A percentile compares a stretch with the other conserved stretches of the same genome.
Evolutionary conservation across 2,113 vertebrate species (phyloP).

Genomic region (Pseudois nayaur): DNA sequence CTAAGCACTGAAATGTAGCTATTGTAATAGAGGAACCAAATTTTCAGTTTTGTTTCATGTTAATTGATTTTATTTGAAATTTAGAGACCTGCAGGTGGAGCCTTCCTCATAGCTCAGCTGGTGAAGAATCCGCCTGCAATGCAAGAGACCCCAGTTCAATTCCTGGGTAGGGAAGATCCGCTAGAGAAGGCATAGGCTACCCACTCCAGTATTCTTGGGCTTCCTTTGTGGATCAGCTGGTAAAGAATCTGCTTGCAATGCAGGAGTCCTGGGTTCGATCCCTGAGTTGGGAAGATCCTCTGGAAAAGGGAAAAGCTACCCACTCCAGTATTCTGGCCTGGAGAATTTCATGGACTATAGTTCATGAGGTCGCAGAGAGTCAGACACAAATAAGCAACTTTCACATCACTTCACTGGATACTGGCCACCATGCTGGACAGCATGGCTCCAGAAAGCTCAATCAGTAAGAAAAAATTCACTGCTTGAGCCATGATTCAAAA

Average conservation of each 20-base stretch:
- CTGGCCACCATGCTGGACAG: background rate
- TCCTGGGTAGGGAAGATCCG: rapidly evolving
- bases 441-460: background rate
- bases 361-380: background rate
- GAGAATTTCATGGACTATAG: background rate
- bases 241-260: background rate
- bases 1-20: background rate
- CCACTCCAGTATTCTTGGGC: background rate
- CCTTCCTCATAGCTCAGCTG: background rate
- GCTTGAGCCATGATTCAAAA: background rate
- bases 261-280: background rate
- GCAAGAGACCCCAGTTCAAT: background rate
- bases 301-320: background rate
- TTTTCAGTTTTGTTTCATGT: background rate
- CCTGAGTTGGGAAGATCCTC: background rate
- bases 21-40: background rate
- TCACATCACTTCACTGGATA: background rate
- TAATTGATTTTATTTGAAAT: background rate
- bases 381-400: background rate
- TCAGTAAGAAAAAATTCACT: background rate
- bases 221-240: background rate
- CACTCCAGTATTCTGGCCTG: background rate
- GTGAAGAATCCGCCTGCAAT: background rate
- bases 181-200: background rate
- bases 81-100: background rate